Evolutionary conservation across 2,113 vertebrate species (phyloP).

Genomic region (Stomatorhinus ivindoensis): DNA sequence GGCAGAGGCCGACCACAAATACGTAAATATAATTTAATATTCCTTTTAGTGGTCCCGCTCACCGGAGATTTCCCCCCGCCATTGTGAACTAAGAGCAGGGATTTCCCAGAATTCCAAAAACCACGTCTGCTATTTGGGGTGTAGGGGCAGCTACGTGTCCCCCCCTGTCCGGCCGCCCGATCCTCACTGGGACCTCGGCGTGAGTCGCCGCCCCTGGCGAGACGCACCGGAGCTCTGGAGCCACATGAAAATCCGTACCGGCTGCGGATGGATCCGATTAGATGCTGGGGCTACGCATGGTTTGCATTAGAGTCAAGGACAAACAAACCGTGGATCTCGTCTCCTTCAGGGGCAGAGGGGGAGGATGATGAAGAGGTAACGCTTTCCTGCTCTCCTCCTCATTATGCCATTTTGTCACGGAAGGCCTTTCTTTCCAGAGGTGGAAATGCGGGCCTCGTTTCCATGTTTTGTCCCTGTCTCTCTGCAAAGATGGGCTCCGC

Average conservation of each 20-base stretch:
- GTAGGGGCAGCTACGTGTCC: conserved; percentile 19
- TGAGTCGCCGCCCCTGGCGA: not conserved
- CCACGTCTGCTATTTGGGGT: conserved; percentile 47
- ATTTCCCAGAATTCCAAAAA: conserved; percentile 51
- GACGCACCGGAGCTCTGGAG: not conserved
- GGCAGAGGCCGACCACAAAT: not conserved
- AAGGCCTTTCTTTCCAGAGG: not conserved
- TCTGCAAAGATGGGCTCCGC: not conserved
- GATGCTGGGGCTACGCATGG: not conserved
- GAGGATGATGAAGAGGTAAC: conserved; percentile 8
- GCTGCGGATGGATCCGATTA: not conserved
- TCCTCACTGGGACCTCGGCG: conserved; percentile 7
- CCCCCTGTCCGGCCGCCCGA: not conserved
- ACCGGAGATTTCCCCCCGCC: conserved; percentile 17
- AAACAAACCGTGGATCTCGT: conserved; percentile 18
- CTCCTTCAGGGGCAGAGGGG: conserved; percentile 4
- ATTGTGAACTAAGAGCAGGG: conserved; percentile 39
- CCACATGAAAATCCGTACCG: not conserved
- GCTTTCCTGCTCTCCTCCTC: conserved; percentile 8
- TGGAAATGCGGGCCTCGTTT: not conserved
- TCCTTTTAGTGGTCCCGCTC: conserved; percentile 29
- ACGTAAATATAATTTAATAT: conserved; percentile 39
- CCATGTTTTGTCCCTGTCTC: not conserved
- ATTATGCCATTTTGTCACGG: conserved; percentile 8
- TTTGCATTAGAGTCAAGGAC: conserved; percentile 14